Evolutionary conservation across 2,888 invertebrate genomes (phyloP).

Genomic region (Cremastobaeus sp.): DNA sequence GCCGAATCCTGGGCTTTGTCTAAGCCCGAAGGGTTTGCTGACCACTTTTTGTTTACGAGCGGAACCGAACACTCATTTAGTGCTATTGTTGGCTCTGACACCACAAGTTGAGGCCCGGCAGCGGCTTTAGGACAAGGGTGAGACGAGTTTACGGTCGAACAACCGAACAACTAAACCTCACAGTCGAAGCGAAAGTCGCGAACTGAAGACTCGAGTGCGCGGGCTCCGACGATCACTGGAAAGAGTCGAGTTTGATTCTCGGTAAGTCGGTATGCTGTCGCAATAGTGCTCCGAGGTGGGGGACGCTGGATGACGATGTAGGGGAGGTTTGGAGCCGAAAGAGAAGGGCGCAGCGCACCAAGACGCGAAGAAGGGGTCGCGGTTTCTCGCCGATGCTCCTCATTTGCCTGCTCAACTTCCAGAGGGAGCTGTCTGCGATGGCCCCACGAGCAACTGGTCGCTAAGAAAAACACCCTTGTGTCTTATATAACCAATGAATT

Average conservation of each 20-base stretch:
- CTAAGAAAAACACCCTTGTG: constrained; percentile 43
- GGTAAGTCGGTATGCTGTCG: constrained; percentile 60
- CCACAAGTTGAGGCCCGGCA: neutral
- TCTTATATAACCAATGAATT: constrained; percentile 45
- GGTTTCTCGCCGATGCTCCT: constrained; percentile 13
- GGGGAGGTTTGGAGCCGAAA: constrained; percentile 55
- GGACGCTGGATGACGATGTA: constrained; percentile 52
- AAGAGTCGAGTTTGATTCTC: constrained; percentile 61
- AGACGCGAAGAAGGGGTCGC: constrained; percentile 43
- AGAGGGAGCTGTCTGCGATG: constrained; percentile 53
- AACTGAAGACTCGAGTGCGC: constrained; percentile 73
- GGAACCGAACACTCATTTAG: neutral
- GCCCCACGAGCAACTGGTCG: constrained; percentile 28
- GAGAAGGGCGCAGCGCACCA: constrained; percentile 31
- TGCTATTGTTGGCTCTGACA: neutral
- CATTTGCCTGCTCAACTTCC: constrained; percentile 40
- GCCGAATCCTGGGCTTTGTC: too few relatives aligned
- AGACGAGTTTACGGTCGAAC: constrained; percentile 16
- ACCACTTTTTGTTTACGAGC: too few relatives aligned
- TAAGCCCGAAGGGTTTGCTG: too few relatives aligned
- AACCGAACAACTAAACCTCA: constrained; percentile 59
- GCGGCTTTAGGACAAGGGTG: too few relatives aligned
- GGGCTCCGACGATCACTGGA: constrained; percentile 61
- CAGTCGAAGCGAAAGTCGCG: constrained; percentile 69
- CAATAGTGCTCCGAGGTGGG: constrained; percentile 58